Conservation (phyloP, 2,113 vertebrate genomes). For the Calidris pygmaea region DNA sequence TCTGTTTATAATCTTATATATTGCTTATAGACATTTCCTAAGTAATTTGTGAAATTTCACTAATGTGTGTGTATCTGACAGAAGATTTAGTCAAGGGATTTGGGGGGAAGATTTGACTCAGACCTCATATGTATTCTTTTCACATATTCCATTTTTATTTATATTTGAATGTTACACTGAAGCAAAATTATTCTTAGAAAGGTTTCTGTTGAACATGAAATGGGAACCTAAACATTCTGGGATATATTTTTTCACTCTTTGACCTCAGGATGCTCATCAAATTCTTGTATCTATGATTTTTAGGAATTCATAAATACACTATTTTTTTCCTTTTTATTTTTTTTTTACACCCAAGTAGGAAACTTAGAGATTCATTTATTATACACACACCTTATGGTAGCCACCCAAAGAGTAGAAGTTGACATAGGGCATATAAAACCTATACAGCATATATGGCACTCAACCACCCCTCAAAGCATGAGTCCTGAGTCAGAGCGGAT, state of each 20-base stretch:
- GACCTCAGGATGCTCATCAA: background rate
- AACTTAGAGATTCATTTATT: background rate
- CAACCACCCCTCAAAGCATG: background rate
- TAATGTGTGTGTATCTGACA: background rate
- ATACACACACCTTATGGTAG: background rate
- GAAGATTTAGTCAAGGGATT: background rate
- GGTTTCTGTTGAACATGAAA: background rate
- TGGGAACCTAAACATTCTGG: background rate
- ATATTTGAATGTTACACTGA: background rate
- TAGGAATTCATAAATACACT: background rate
- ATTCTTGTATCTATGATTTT: background rate
- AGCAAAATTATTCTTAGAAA: background rate
- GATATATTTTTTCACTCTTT: background rate
- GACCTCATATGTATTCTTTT: background rate
- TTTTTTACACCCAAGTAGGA: rapidly evolving
- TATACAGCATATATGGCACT: background rate
- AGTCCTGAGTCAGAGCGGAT: background rate
- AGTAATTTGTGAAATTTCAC: background rate
- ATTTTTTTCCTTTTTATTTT: background rate
- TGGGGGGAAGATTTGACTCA: background rate
- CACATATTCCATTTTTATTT: background rate
- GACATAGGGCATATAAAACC: background rate
- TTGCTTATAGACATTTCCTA: background rate
- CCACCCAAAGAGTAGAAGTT: background rate
- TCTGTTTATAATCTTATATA: background rate